Percentiles rank a stretch among this genome's conserved stretches.
phyloP scores from a whole-genome alignment of 2,888 invertebrate genomes.

The Corbicula japonica region DNA sequence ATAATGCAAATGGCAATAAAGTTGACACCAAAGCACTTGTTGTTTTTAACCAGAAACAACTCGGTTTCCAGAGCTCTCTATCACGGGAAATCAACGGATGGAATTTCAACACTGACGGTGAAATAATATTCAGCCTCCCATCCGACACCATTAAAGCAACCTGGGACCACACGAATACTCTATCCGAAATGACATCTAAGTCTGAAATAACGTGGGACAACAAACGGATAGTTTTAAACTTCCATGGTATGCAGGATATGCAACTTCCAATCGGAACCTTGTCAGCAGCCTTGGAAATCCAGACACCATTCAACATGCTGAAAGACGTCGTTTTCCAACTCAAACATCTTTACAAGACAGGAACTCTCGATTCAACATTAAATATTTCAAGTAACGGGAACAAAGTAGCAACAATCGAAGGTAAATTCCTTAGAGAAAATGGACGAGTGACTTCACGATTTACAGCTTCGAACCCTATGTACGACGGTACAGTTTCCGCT shows the following conservation, averaged over 20 bases:
- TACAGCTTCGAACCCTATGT: conserved; percentile 56
- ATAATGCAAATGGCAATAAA: conserved; percentile 60
- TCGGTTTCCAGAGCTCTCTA: conserved; percentile 64
- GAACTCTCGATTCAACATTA: conserved; percentile 60
- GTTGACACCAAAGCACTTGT: conserved; percentile 47
- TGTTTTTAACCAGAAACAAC: conserved; percentile 56
- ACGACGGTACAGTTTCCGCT: conserved; percentile 51
- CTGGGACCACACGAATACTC: conserved; percentile 73
- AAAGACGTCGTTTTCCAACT: conserved; percentile 63
- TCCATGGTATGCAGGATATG: conserved; percentile 65
- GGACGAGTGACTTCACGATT: conserved; percentile 55
- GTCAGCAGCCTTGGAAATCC: conserved; percentile 60
- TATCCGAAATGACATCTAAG: conserved; percentile 55
- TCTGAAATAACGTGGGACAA: conserved; percentile 63
- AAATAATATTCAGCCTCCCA: conserved; percentile 67
- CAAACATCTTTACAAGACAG: conserved; percentile 68
- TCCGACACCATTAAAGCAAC: conserved; percentile 53
- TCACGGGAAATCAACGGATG: conserved; percentile 57
- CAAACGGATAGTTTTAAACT: conserved; percentile 46
- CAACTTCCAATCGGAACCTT: conserved; percentile 42
- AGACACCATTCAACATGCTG: conserved; percentile 61
- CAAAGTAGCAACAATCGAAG: conserved; percentile 46
- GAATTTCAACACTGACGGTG: conserved; percentile 70
- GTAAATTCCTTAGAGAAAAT: conserved; percentile 58
- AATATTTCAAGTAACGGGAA: conserved; percentile 51